Evolutionary conservation across 2,797 vertebrate species (phyloP).

Genomic region (Lacerta viridis): DNA sequence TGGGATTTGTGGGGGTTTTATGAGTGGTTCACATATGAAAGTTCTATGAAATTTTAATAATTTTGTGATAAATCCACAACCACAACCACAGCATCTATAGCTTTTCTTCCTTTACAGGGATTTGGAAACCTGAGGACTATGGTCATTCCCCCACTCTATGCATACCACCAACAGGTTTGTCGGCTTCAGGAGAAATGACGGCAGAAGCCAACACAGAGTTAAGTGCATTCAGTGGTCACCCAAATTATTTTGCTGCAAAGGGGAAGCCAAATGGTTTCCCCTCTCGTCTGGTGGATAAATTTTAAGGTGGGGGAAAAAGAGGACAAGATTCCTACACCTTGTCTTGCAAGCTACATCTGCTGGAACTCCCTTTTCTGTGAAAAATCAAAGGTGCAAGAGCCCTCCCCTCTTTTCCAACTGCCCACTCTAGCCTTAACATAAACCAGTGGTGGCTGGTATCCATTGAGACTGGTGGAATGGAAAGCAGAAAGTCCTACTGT

Average conservation of each 20-base stretch:
- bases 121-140: background rate
- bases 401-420: too few relatives aligned
- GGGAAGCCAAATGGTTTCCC: background rate
- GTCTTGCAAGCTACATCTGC: too few relatives aligned
- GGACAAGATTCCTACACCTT: too few relatives aligned
- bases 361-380: too few relatives aligned
- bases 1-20: background rate
- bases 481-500: too few relatives aligned
- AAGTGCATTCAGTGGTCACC: background rate
- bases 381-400: too few relatives aligned
- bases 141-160: background rate
- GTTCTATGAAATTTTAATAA: slow-evolving; percentile 24
- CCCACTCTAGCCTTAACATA: too few relatives aligned
- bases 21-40: background rate
- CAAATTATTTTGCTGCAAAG: background rate
- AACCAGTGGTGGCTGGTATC: too few relatives aligned
- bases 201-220: background rate
- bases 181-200: background rate
- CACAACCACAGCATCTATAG: background rate
- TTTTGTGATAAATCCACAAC: slow-evolving; percentile 1
- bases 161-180: background rate
- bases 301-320: too few relatives aligned
- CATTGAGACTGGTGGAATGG: too few relatives aligned
- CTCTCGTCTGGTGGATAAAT: too few relatives aligned
- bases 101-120: background rate